phyloP scores from a whole-genome alignment of 2,113 vertebrate species.

The Daubentonia madagascariensis region DNA sequence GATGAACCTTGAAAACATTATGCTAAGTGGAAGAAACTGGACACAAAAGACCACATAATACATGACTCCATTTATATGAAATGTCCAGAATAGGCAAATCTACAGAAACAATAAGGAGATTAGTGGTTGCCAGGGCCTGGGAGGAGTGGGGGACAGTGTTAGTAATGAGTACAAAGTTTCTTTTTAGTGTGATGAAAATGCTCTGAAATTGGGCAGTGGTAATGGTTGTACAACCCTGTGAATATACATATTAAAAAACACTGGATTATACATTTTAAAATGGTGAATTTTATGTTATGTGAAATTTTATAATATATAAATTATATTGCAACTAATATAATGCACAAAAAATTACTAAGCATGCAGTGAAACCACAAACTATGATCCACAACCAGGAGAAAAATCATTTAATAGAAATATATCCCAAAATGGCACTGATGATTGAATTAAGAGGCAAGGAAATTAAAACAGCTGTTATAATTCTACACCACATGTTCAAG shows the following conservation, averaged over 20 bases:
- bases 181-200: not conserved
- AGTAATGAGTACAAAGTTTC: not conserved
- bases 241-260: not conserved
- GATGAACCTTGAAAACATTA: not conserved
- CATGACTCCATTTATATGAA: not conserved
- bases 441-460: not conserved
- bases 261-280: not conserved
- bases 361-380: not conserved
- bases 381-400: not conserved
- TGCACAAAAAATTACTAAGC: not conserved
- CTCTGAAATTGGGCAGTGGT: not conserved
- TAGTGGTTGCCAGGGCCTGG: not conserved
- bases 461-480: not conserved
- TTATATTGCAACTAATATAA: not conserved
- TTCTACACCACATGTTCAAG: not conserved
- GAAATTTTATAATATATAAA: not conserved
- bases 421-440: not conserved
- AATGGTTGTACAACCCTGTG: not conserved
- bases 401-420: not conserved
- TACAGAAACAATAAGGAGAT: not conserved
- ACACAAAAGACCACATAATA: not conserved
- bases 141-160: not conserved
- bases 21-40: not conserved
- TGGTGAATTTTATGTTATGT: not conserved
- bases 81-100: not conserved